Evolutionary conservation across 1,140 invertebrate genomes (phyloP), one percentile per base, ranked within the genome.

Genomic region (Anastrepha obliqua): DNA sequence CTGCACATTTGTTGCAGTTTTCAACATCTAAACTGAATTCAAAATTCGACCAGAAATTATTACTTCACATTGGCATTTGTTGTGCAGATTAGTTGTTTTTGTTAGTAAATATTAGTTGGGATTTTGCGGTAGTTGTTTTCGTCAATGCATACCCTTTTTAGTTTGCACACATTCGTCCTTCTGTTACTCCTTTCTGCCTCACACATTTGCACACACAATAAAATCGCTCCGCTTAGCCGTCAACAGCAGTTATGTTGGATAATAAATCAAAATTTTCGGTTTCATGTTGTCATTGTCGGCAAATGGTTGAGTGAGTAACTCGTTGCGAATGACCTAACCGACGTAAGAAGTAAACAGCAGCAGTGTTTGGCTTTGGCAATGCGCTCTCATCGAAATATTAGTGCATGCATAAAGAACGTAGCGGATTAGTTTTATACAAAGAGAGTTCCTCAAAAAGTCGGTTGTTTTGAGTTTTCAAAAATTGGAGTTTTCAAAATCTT

Each of bases 191-290:
- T 58, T 87, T 39, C 70, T 8, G 1, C 13, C n/a, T 11, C 42
- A 13, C 5, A 6, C 64, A 17, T 7, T 7, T 17, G 20, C 4
- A 42, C 39, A 39, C 7, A 62, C 60, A 5, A 29, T 29, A 39
- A 29, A 5, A 39, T 39, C 64, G n/a, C 64, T 67, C 29, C 29
- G n/a, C 29, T 67, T 11, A 67, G 74, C 55, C 29, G 42, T 62
- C 85, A 62, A 62, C 59, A 62, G 42, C 85, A 86, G 85, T 86
- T 60, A 86, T 86, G 55, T 62, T 11, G 55, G 59, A 86, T 62
- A 86, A 86, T 86, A 86, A 86, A 86, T 86, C 85, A 86, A 86
- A 86, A 86, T 86, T 39, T 86, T 86, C 58, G 85, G 85, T 86
- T 86, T 86, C n/a, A 81, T 62, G 85, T 86, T 86, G 85, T 86